Evolutionary conservation across 2,113 vertebrate genomes (phyloP), one percentile per base, ranked within the genome.

Genomic region (Podiceps cristatus): DNA sequence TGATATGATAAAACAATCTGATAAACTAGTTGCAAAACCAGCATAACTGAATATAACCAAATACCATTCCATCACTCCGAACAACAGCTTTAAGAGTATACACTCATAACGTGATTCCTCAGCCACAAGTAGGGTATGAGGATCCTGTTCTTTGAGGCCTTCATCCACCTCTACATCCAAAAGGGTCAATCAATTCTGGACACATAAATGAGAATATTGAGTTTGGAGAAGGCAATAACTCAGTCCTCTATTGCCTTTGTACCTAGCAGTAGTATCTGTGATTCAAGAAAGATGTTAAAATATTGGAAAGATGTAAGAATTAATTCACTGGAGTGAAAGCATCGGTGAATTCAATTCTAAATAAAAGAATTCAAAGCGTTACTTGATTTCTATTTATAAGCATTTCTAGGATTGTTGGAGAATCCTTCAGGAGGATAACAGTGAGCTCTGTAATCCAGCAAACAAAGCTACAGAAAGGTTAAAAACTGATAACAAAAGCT

Each of bases 51-150:
- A 37, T 63, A 62, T 28, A 69, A 73, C 6, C 29, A 75, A 69
- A 5, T 50, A 71, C 2, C 1, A 0, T 80, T 89, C 33, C 35
- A 83, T 20, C 23, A 22, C 29, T 64, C 49, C 0, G 0, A 76
- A 88, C n/a, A 74, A 84, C 74, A 94, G 18, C 62, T 69, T 62
- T 58, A 49, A 29, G 50, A 77, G 18, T 27, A 29, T 9, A 23
- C 10, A 29, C 22, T 66, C 49, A 6, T 0, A 53, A 74, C 0
- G 0, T 11, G 31, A 7, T 18, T 74, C 29, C 47, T 69, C 1
- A 5, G 24, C 35, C 71, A 40, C 73, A 62, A 52, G 47, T 3
- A 69, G 29, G 20, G 20, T 49, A 58, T 28, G 37, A 69, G 55
- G 25, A 68, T 37, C 14, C 47, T 88, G 31, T 66, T 53, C 76